Percentiles rank a stretch among this genome's conserved stretches.
Conservation (phyloP, 2,113 vertebrate species). For the Thalassarche chlororhynchos region DNA sequence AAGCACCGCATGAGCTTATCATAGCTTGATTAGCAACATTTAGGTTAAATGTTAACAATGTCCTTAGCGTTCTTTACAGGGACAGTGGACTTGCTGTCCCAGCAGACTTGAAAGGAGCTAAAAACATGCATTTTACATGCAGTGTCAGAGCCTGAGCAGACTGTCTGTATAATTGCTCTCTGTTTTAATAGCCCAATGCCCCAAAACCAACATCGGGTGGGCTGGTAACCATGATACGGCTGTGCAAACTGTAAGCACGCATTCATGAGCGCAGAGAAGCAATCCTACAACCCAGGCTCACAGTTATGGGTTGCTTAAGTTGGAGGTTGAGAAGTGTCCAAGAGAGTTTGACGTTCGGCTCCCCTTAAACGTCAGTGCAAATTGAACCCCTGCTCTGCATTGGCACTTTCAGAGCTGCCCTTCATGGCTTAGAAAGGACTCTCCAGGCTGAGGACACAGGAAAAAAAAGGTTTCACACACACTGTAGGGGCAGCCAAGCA, state of each 20-base stretch:
- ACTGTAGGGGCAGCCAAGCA: neutral
- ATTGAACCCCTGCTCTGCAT: neutral
- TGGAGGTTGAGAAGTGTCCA: neutral
- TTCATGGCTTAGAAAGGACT: neutral
- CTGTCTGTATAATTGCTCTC: neutral
- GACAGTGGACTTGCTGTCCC: neutral
- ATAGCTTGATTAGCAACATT: neutral
- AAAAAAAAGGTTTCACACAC: neutral
- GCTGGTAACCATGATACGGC: neutral
- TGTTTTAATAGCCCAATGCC: neutral
- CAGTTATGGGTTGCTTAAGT: fast-evolving
- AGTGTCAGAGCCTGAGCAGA: neutral
- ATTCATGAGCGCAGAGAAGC: neutral
- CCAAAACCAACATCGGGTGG: neutral
- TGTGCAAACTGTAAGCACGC: neutral
- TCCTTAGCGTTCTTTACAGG: neutral
- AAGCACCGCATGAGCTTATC: neutral
- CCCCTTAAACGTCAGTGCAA: no score
- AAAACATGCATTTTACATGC: neutral
- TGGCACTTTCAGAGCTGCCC: neutral
- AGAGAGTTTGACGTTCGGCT: neutral
- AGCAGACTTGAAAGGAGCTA: neutral
- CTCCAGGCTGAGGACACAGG: neutral
- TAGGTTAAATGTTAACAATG: neutral
- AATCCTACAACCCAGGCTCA: neutral